Conservation (phyloP, 2,797 vertebrate species). For the Antrozous pallidus region DNA sequence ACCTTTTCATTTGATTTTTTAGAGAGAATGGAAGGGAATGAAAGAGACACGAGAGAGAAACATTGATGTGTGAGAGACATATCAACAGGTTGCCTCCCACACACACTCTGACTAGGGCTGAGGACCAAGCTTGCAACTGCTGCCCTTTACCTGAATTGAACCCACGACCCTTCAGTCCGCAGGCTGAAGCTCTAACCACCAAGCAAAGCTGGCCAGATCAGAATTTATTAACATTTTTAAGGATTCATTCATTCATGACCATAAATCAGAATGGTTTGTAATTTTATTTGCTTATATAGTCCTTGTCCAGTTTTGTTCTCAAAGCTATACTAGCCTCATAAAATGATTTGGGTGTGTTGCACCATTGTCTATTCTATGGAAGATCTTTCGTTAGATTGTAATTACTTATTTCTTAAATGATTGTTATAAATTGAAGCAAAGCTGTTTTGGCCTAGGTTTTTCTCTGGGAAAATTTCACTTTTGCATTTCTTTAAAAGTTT, state of each 20-base stretch:
- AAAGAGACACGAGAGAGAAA: no score
- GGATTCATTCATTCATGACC: neutral
- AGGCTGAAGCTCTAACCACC: no score
- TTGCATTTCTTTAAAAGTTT: slow-evolving; percentile 11
- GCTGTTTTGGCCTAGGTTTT: slow-evolving; percentile 23
- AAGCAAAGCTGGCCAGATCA: no score
- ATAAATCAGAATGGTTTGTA: slow-evolving; percentile 27
- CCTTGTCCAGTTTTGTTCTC: neutral
- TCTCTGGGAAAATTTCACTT: slow-evolving; percentile 4
- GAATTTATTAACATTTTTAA: neutral
- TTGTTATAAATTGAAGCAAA: slow-evolving; percentile 11
- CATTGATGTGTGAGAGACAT: no score
- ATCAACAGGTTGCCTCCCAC: no score
- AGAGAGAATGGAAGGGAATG: no score
- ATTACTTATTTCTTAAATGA: slow-evolving; percentile 19
- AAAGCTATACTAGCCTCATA: slow-evolving; percentile 7
- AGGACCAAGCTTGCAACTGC: no score
- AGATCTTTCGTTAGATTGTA: neutral
- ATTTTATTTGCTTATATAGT: slow-evolving; percentile 21
- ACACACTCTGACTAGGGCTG: no score
- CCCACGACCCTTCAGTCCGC: no score
- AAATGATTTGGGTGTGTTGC: neutral
- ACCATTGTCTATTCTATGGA: neutral
- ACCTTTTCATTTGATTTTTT: no score
- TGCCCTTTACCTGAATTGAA: no score